Base-by-base conservation (phyloP, 1,140 invertebrate genomes). In the Bombus difficillimus region DNA sequence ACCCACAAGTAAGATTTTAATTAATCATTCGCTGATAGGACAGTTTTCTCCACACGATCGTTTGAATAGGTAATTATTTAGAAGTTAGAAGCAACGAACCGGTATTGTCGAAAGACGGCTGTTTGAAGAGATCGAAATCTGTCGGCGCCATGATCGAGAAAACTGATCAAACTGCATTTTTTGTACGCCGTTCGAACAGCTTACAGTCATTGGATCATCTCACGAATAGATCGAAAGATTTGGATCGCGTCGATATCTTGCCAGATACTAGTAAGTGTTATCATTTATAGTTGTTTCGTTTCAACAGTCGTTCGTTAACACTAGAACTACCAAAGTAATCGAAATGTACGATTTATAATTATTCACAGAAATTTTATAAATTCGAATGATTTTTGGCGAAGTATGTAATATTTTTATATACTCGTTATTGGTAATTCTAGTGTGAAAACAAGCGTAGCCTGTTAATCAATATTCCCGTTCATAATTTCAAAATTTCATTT, bases 41-140 rank as follows among this genome's bases (percentile, higher is more conserved):
- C 43, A 32, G 13, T 25, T 6, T 25, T 22, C 12, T 28, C 3
- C 4, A 18, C 0, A 5, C 0, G 53, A 43, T 81, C 37, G 22
- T 32, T 43, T 28, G 25, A 37, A 32, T 15, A 25, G 28, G 2
- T 28, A 59, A 72, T 72, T 37, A 18, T 71, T 78, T 59, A 66
- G 77, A 80, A 68, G 39, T 18, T 37, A 22, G 39, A 79, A 73
- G 41, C 37, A 37, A 81, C 3, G 83, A 81, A 28, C 75, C 81
- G 9, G 37, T 37, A 41, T 68, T 68, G 15, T 81, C 79, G 90
- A 57, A 90, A 94, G 39, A 92, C 3, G 22, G 37, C 18, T 22
- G 28, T 93, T 89, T 97, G 12, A 96, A 96, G 37, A 95, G 97
- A 72, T 97, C 97, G 0, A 96, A 97, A 89, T 98, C 97, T 1